Evolutionary conservation across 30 jellyfish, hydroid and myxozoan genomes (phyloP).

Genomic region (Hydractinia echinata): DNA sequence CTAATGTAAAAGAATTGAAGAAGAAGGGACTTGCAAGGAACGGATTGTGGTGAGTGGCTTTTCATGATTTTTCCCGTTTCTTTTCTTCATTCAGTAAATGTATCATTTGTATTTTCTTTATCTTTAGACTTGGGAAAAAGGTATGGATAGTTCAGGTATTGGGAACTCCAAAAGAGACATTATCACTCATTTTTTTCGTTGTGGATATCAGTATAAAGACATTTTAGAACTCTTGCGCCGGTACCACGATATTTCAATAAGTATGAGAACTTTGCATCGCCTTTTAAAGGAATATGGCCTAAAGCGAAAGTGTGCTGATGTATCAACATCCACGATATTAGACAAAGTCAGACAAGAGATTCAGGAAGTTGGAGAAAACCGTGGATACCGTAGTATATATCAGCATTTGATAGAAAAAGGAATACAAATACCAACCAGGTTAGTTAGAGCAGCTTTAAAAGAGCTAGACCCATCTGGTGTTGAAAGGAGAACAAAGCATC

Average conservation of each 20-base stretch:
- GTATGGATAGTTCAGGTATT: no score
- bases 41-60: no score
- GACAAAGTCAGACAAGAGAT: slow-evolving; percentile 1
- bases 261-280: slow-evolving; percentile 33
- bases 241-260: slow-evolving; percentile 12
- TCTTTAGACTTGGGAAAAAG: no score
- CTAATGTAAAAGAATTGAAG: no score
- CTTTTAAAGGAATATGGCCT: slow-evolving; percentile 8
- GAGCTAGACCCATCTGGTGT: slow-evolving; percentile 56
- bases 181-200: no score
- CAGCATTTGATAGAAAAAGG: slow-evolving; percentile 16
- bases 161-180: no score
- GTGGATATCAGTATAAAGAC: no score
- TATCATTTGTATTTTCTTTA: no score
- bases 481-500: slow-evolving; percentile 32
- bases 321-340: not conserved
- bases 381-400: slow-evolving; percentile 30
- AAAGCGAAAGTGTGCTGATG: not conserved
- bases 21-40: no score
- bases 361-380: not conserved
- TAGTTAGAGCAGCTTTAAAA: slow-evolving; percentile 15
- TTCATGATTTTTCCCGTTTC: no score
- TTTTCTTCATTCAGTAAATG: no score
- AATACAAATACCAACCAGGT: slow-evolving; percentile 9
- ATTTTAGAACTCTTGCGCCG: not conserved